phyloP scores from a whole-genome alignment of 1,140 invertebrate species.

The Druon quercuslanigerum region DNA sequence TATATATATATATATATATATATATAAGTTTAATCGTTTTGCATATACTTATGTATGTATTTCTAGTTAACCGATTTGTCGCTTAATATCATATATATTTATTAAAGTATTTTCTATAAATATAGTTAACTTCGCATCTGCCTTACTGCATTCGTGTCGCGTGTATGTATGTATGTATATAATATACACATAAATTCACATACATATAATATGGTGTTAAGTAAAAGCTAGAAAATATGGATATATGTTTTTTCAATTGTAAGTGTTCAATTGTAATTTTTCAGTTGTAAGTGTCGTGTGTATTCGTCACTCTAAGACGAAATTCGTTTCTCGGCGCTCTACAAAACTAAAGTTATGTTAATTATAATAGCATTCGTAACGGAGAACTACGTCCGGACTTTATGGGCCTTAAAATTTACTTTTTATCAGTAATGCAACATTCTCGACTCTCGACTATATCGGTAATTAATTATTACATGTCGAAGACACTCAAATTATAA shows the following conservation, averaged over 20 bases:
- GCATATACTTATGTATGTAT: conserved; percentile 35
- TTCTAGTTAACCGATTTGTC: conserved; percentile 48
- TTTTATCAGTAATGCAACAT: not conserved
- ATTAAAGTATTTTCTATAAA: conserved; percentile 72
- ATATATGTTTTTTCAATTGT: conserved; percentile 48
- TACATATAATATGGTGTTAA: conserved; percentile 50
- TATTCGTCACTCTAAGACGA: conserved; percentile 20
- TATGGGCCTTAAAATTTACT: conserved; percentile 5
- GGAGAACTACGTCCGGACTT: not conserved
- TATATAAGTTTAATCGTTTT: conserved; percentile 47
- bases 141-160: conserved; percentile 45
- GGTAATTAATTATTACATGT: not conserved
- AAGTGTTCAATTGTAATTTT: conserved; percentile 5
- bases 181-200: conserved; percentile 31
- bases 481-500: not conserved
- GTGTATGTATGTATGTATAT: conserved; percentile 18
- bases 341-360: conserved; percentile 24
- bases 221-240: conserved; percentile 70
- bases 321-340: conserved; percentile 8
- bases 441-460: conserved; percentile 1
- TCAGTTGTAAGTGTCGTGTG: conserved; percentile 16
- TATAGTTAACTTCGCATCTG: conserved; percentile 71
- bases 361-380: conserved; percentile 11
- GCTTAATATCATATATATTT: conserved; percentile 55
- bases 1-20: too few relatives aligned